Evolutionary conservation across 2,797 vertebrate species (phyloP).

Genomic region (Sebastes matsubarae): DNA sequence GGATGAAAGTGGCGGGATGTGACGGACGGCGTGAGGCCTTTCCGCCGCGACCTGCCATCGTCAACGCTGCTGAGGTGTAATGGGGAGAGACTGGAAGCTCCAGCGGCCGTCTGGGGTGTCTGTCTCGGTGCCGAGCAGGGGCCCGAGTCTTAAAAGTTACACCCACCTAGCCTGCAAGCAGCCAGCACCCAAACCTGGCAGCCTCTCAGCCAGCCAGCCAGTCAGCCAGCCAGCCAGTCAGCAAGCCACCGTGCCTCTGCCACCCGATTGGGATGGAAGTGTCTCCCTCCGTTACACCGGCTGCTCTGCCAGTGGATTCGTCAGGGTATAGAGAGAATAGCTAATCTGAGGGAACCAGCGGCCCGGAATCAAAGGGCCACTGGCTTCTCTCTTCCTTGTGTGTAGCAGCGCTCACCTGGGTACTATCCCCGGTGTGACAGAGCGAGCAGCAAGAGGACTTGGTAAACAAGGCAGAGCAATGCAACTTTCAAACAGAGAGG

Average conservation of each 20-base stretch:
- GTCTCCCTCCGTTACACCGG: constrained; percentile 68
- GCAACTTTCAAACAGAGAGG: constrained; percentile 83
- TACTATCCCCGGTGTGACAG: constrained; percentile 80
- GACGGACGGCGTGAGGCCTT: constrained; percentile 78
- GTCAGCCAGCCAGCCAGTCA: constrained; percentile 48
- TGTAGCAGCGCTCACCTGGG: constrained; percentile 77
- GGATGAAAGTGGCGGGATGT: constrained; percentile 84
- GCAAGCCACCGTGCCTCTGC: constrained; percentile 60
- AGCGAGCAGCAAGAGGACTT: constrained; percentile 82
- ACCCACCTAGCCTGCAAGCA: constrained; percentile 66
- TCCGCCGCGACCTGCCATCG: constrained; percentile 75
- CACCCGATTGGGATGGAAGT: constrained; percentile 71
- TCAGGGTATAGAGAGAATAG: constrained; percentile 81
- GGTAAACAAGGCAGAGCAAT: constrained; percentile 86
- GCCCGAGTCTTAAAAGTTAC: constrained; percentile 71
- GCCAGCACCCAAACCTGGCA: constrained; percentile 68
- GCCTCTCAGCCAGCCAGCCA: constrained; percentile 52
- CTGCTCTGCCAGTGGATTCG: constrained; percentile 76
- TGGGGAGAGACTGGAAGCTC: constrained; percentile 77
- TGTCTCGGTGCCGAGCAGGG: constrained; percentile 66
- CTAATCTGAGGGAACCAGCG: constrained; percentile 80
- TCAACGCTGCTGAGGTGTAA: constrained; percentile 75
- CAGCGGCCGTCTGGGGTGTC: constrained; percentile 72
- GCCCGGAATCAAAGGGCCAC: constrained; percentile 80
- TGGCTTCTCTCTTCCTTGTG: constrained; percentile 78